A percentile compares a stretch with the other conserved stretches of the same genome.
phyloP scores from a whole-genome alignment of 2,797 vertebrate species.

The Myotis pilosus region DNA sequence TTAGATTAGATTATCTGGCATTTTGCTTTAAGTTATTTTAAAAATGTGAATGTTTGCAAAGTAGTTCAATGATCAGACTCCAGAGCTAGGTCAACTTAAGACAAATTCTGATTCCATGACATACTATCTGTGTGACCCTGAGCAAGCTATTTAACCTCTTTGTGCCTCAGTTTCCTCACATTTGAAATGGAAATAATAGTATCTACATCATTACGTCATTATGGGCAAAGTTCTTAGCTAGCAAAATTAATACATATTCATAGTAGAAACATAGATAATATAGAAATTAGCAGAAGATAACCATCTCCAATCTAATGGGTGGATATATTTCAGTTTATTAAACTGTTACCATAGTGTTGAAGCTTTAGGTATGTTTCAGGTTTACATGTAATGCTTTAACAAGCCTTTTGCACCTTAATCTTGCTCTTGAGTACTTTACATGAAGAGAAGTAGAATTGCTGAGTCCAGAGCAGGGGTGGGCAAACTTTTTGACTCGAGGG shows the following conservation, averaged over 20 bases:
- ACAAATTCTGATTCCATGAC: neutral
- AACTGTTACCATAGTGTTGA: neutral
- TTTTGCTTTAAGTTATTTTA: constrained; percentile 28
- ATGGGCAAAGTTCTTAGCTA: neutral
- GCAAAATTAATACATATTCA: constrained; percentile 4
- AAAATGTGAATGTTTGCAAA: constrained; percentile 5
- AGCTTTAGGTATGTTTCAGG: neutral
- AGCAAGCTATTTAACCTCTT: neutral
- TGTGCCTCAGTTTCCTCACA: neutral
- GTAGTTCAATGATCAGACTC: neutral
- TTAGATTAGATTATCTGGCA: neutral
- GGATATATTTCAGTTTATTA: neutral
- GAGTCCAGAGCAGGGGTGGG: neutral
- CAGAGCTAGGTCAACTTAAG: neutral
- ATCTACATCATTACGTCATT: neutral
- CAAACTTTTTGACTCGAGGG: too few species aligned
- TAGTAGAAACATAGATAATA: neutral
- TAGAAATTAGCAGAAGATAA: neutral
- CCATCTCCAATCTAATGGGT: neutral
- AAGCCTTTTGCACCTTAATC: neutral
- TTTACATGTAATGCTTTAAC: neutral
- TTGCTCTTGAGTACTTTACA: neutral
- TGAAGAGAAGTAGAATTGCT: constrained; percentile 31
- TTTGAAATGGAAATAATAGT: neutral
- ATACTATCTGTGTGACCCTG: neutral